Evolutionary conservation across 2,797 vertebrate genomes (phyloP), one percentile per base, ranked within the genome.

Genomic region (Coilia nasus): DNA sequence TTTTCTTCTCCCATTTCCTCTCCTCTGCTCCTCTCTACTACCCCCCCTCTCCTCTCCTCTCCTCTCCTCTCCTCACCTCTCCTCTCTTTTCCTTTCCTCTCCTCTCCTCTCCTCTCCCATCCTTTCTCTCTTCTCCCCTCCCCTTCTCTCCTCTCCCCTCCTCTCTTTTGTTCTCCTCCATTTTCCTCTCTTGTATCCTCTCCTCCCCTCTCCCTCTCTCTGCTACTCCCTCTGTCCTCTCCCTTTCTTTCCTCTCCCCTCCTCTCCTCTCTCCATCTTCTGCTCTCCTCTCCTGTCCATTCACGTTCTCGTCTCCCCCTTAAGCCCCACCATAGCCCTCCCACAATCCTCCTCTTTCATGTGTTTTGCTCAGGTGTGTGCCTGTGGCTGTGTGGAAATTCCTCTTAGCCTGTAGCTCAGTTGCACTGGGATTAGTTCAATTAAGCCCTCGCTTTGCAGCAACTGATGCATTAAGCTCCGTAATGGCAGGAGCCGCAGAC

Each of bases 361-460:
- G 17, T 17, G 14, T 75, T 41, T 78, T 11, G 31, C 71, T 44
- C 71, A 78, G 71, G 71, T 44, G 71, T 78, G 71, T 41, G 71
- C 17, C 19, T 78, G 71, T 19, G 41, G 15, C 31, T 44, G 31
- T 19, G 35, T 78, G 71, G 71, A 78, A 31, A 78, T 15, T 21
- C 35, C 35, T 41, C 6, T 9, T 5, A 2, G 31, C 0, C 3
- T 35, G 71, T 41, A 44, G 71, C 71, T 78, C 71, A 78, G 71
- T 44, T 78, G 71, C 71, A 78, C 15, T 78, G 71, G 71, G 71
- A 78, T 78, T 44, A 78, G 71, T 78, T 78, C 35, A 78, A 78
- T 78, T 78, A 78, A 78, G 19, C 17, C 71, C 15, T 41, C 14
- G 41, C 35, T 78, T 78, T 44, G 71, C 71, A 78, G 71, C 71